A percentile compares a stretch with the other conserved stretches of the same genome.
Conservation (phyloP, 2,113 vertebrate species). For the Hassar affinis region DNA sequence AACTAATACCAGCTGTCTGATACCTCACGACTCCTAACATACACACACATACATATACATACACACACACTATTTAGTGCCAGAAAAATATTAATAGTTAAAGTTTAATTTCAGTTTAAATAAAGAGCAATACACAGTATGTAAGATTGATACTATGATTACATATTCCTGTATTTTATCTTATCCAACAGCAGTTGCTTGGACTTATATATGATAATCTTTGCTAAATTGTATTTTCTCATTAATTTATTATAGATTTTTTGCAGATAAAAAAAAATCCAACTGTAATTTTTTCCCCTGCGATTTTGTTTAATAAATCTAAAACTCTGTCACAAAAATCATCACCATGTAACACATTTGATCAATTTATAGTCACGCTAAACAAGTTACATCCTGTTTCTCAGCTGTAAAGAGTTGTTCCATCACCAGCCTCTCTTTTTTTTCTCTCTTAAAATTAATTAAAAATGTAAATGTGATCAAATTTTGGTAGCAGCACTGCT, state of each 20-base stretch:
- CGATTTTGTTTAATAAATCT: neutral
- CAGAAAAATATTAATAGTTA: neutral
- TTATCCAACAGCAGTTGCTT: neutral
- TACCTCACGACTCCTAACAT: neutral
- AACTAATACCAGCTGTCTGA: slow-evolving; percentile 27
- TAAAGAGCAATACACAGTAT: neutral
- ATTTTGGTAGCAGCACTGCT: no score
- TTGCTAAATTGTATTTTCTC: neutral
- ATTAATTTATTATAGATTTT: neutral
- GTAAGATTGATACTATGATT: neutral
- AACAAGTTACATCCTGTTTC: neutral
- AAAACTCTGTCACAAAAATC: no score
- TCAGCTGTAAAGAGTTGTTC: neutral
- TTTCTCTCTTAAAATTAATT: neutral
- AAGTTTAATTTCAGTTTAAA: neutral
- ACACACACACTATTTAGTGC: neutral
- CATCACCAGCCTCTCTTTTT: no score
- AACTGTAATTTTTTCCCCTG: neutral
- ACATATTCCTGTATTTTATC: neutral
- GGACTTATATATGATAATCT: neutral
- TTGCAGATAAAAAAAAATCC: neutral
- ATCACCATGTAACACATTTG: no score
- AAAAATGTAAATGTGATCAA: no score
- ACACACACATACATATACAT: neutral
- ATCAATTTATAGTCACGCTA: no score